Evolutionary conservation across 2,888 invertebrate genomes (phyloP).

Genomic region (Cosmia trapezina): DNA sequence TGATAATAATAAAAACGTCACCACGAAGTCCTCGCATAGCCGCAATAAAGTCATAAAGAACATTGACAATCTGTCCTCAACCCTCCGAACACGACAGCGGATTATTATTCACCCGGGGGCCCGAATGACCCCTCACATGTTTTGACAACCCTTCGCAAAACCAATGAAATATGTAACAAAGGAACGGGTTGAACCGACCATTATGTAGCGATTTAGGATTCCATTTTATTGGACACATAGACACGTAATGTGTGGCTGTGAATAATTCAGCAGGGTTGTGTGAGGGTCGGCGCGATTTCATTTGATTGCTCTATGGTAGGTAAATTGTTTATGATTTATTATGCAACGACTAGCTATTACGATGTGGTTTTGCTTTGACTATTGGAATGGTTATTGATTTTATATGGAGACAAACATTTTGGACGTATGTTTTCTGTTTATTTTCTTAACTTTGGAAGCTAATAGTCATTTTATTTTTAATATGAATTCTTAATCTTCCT

Average conservation of each 20-base stretch:
- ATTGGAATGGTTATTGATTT: conserved; percentile 46
- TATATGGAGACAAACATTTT: conserved; percentile 8
- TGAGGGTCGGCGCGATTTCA: conserved; percentile 72
- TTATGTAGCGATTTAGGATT: conserved; percentile 78
- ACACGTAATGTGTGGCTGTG: conserved; percentile 73
- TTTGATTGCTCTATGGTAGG: conserved; percentile 73
- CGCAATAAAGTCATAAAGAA: conserved; percentile 56
- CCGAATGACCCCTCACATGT: conserved; percentile 77
- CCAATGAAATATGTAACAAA: conserved; percentile 87
- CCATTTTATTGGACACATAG: conserved; percentile 78
- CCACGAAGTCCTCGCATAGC: conserved; percentile 28
- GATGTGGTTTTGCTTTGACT: conserved; percentile 53
- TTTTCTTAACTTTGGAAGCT: not conserved
- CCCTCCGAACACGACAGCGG: conserved; percentile 67
- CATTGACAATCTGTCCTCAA: conserved; percentile 64
- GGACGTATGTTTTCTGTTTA: not conserved
- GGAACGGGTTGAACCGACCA: conserved; percentile 78
- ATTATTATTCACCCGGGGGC: conserved; percentile 75
- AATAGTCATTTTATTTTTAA: not conserved
- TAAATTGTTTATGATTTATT: conserved; percentile 73
- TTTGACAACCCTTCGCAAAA: conserved; percentile 78
- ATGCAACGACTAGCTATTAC: conserved; percentile 49
- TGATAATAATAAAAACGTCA: conserved; percentile 50
- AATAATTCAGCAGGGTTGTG: conserved; percentile 76
- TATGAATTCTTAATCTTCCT: not conserved